phyloP scores from a whole-genome alignment of 2,888 invertebrate species.

The Drosophila kambysellisi region DNA sequence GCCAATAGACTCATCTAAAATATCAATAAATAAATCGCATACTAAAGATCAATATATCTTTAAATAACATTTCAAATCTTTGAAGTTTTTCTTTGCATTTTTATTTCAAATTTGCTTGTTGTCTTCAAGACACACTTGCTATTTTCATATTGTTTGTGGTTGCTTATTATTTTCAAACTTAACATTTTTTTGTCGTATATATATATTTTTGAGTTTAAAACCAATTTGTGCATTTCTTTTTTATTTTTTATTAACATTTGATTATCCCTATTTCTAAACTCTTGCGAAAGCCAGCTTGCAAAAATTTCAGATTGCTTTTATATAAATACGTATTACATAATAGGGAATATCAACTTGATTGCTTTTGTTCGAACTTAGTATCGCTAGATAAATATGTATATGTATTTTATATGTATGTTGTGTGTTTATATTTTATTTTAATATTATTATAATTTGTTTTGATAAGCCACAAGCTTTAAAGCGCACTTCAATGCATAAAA shows the following conservation, averaged over 20 bases:
- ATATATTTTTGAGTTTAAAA: conserved; percentile 60
- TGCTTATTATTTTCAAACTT: conserved; percentile 62
- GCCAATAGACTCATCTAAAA: conserved; percentile 20
- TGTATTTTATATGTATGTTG: conserved; percentile 35
- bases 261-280: conserved; percentile 39
- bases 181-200: conserved; percentile 33
- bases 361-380: conserved; percentile 71
- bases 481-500: conserved; percentile 72
- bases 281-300: conserved; percentile 74
- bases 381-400: conserved; percentile 41
- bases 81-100: conserved; percentile 17
- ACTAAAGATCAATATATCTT: conserved; percentile 10
- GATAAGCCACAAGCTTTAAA: conserved; percentile 78
- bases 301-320: conserved; percentile 54
- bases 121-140: conserved; percentile 70
- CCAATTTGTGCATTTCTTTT: conserved; percentile 75
- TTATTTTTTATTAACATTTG: conserved; percentile 19
- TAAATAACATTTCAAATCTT: not conserved
- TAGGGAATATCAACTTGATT: conserved; percentile 67
- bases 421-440: conserved; percentile 12
- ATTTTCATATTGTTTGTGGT: conserved; percentile 41
- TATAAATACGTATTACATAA: conserved; percentile 31
- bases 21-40: conserved; percentile 29
- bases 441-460: conserved; percentile 24
- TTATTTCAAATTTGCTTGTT: conserved; percentile 31